Base-by-base conservation (phyloP, 2,888 invertebrate species). In the Patella ulyssiponensis region DNA sequence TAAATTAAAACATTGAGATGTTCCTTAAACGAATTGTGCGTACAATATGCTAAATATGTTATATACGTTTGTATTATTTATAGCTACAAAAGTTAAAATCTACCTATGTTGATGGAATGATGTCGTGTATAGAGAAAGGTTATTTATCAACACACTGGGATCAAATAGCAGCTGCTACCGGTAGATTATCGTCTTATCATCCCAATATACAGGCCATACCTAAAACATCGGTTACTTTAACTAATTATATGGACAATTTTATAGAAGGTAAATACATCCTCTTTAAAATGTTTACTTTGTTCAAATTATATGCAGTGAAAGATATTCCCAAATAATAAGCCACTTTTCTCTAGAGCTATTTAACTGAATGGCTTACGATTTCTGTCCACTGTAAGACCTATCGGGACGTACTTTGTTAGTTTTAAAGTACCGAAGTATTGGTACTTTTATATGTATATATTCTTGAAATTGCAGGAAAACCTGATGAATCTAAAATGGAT, bases 131-230 rank as follows among this genome's bases (percentile, higher is more conserved):
- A n/a, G 78, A 74, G 5, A 77, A 84, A 54, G 85, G 84, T 11
- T 78, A 77, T 23, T 76, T 91, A 3, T 76, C 71, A 1, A 88
- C 90, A 12, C 87, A 88, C 81, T 91, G 90, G 90, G 88, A 89
- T 78, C 91, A 90, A 77, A 89, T 86, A 4, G 84, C 89, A 23
- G 89, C 90, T 54, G 89, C 88, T 20, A 90, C 90, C 51, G 91
- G 91, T 3, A 79, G 91, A 51, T 82, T 91, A 15, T 86, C 90
- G 1, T 89, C 90, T 7, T 85, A 84, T 51, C 88, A 87, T 44
- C 91, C 91, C 23, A 91, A 91, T 79, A 83, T 91, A 56, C 91
- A 91, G 81, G 87, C 90, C 54, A 85, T 91, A 7, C 90, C 90
- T 11, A 91, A 91, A 84, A 77, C 82, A 69, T 83, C 88, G 4